A percentile compares a stretch with the other conserved stretches of the same genome.
Evolutionary conservation across 2,113 vertebrate species (phyloP).

Genomic region (Stegastes partitus): DNA sequence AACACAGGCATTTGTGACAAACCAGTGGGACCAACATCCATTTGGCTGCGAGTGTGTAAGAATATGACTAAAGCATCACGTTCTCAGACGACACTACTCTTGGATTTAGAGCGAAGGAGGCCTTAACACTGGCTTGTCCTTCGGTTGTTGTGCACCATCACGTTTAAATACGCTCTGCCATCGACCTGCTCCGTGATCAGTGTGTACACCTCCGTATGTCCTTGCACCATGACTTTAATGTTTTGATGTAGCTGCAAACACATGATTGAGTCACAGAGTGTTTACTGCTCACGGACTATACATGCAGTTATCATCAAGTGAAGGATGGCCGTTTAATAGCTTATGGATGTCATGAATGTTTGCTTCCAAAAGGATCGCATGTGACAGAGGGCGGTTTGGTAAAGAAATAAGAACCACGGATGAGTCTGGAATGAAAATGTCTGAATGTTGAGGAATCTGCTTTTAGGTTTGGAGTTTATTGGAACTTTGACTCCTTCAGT

Average conservation of each 20-base stretch:
- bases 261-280: background rate
- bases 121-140: background rate
- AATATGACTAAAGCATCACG: background rate
- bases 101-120: background rate
- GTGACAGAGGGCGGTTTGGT: too few species aligned
- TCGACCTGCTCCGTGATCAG: slow-evolving; percentile 24
- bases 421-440: background rate
- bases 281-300: background rate
- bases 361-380: too few species aligned
- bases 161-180: slow-evolving; percentile 3
- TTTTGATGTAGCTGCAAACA: slow-evolving; percentile 25
- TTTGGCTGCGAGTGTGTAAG: background rate
- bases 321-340: background rate
- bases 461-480: too few species aligned
- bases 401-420: background rate
- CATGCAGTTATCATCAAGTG: background rate
- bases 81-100: background rate
- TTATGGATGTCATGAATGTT: background rate
- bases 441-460: too few species aligned
- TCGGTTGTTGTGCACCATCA: slow-evolving; percentile 4
- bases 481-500: too few species aligned
- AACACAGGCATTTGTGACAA: background rate
- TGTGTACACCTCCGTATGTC: slow-evolving; percentile 15
- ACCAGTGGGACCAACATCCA: background rate
- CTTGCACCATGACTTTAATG: slow-evolving; percentile 31